These are phyloP conservation scores for Uloborus diversus DNA, from an alignment of 1,140 invertebrate genomes.

Conservation along the genomic window DNA sequence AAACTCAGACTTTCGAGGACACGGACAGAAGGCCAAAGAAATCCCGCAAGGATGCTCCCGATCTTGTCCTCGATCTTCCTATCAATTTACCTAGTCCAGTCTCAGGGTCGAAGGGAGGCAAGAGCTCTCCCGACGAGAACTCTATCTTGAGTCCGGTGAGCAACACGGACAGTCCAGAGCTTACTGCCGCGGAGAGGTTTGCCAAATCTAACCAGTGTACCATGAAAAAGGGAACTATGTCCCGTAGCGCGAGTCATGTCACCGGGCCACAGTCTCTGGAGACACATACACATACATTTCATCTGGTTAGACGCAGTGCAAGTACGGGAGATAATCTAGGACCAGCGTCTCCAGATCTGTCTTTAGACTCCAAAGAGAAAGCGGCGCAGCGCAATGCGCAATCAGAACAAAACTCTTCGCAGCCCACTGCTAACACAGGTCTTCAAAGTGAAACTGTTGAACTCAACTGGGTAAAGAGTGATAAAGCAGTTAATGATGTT, in stretches of 20 bases:
- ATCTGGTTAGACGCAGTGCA: slow-evolving; percentile 58
- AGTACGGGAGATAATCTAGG: slow-evolving; percentile 53
- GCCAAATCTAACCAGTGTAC: slow-evolving; percentile 84
- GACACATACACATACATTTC: slow-evolving; percentile 61
- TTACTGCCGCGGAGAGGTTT: slow-evolving; percentile 76
- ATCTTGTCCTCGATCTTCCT: slow-evolving; percentile 89
- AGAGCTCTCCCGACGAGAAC: slow-evolving; percentile 62
- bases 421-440: slow-evolving; percentile 46
- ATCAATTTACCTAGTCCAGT: slow-evolving; percentile 65
- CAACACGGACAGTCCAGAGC: slow-evolving; percentile 73
- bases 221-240: slow-evolving; percentile 72
- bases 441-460: slow-evolving; percentile 61
- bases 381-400: slow-evolving; percentile 2
- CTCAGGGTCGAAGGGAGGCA: slow-evolving; percentile 58
- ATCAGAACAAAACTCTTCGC: slow-evolving; percentile 10
- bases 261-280: slow-evolving; percentile 54
- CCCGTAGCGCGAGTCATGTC: slow-evolving; percentile 54
- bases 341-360: slow-evolving; percentile 49
- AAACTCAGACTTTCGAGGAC: slow-evolving; percentile 6
- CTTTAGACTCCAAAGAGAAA: slow-evolving; percentile 60
- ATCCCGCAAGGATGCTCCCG: slow-evolving; percentile 77
- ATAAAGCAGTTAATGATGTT: slow-evolving; percentile 23
- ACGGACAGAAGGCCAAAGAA: slow-evolving; percentile 43
- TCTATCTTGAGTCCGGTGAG: slow-evolving; percentile 62
- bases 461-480: slow-evolving; percentile 67